Percentiles rank a stretch among this genome's conserved stretches.
Conservation (phyloP, 1,140 invertebrate species). For the Bombus superbus region DNA sequence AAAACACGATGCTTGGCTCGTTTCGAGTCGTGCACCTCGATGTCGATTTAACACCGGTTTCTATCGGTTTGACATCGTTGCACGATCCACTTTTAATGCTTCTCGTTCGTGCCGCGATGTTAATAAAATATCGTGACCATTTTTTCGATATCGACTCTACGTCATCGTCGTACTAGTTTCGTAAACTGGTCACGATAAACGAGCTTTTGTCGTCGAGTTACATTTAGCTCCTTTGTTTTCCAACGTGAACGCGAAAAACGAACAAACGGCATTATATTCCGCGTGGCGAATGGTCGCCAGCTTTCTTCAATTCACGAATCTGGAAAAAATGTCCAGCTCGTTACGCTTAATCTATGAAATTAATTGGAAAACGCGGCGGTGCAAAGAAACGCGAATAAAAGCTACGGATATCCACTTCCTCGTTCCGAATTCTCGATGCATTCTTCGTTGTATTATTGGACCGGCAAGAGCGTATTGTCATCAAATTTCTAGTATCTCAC, state of each 20-base stretch:
- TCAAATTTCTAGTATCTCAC: not conserved
- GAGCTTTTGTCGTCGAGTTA: not conserved
- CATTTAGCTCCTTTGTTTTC: not conserved
- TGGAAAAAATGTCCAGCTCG: not conserved
- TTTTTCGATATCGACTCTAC: constrained; percentile 17
- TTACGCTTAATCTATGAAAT: not conserved
- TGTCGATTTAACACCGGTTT: not conserved
- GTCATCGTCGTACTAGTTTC: constrained; percentile 4
- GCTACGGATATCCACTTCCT: too few relatives aligned
- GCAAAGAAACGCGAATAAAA: not conserved
- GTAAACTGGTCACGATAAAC: not conserved
- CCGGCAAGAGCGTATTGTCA: not conserved
- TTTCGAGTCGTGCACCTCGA: too few relatives aligned
- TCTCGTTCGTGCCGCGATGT: not conserved
- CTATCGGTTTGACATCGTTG: not conserved
- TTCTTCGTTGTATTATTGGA: not conserved
- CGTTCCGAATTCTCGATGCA: not conserved
- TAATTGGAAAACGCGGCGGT: not conserved
- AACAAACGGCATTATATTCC: not conserved
- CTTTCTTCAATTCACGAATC: too few relatives aligned
- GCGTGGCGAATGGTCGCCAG: too few relatives aligned
- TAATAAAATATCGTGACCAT: constrained; percentile 19
- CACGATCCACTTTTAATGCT: not conserved
- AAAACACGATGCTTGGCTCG: too few relatives aligned
- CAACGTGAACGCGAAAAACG: not conserved